These are phyloP conservation scores for Alces alces DNA, from an alignment of 2,113 vertebrate species.

Conservation along the genomic window DNA sequence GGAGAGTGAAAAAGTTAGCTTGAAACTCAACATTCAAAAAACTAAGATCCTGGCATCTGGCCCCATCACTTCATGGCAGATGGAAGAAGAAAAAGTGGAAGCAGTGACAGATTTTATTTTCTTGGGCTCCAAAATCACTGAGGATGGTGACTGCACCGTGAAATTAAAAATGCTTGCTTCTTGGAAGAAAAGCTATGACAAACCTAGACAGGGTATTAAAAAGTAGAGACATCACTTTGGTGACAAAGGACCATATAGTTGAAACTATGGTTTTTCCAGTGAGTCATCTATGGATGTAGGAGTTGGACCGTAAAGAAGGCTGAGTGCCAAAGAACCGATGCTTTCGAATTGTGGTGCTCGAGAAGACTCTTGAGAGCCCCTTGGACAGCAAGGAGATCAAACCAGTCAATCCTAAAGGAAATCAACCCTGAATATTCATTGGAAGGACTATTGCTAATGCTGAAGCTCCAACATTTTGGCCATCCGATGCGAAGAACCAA, in stretches of 20 bases:
- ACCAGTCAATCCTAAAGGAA: neutral
- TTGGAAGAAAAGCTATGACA: neutral
- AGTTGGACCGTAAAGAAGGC: neutral
- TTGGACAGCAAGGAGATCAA: neutral
- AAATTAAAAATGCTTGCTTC: neutral
- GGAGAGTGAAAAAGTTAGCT: neutral
- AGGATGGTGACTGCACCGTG: neutral
- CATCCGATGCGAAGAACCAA: neutral
- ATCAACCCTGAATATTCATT: neutral
- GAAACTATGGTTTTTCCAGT: neutral
- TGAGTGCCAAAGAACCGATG: neutral
- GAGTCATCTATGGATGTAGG: neutral
- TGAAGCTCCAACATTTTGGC: neutral
- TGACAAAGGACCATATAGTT: neutral
- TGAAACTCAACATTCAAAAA: neutral
- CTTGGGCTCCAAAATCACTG: neutral
- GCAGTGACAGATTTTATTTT: neutral
- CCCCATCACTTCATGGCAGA: neutral
- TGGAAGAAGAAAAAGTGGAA: neutral
- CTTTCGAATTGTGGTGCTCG: neutral
- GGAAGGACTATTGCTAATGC: neutral
- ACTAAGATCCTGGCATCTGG: neutral
- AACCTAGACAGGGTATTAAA: neutral
- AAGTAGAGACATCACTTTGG: neutral
- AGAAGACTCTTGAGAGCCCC: neutral